Conservation (phyloP, 2,888 invertebrate genomes). For the Hoplodrina blanda region DNA sequence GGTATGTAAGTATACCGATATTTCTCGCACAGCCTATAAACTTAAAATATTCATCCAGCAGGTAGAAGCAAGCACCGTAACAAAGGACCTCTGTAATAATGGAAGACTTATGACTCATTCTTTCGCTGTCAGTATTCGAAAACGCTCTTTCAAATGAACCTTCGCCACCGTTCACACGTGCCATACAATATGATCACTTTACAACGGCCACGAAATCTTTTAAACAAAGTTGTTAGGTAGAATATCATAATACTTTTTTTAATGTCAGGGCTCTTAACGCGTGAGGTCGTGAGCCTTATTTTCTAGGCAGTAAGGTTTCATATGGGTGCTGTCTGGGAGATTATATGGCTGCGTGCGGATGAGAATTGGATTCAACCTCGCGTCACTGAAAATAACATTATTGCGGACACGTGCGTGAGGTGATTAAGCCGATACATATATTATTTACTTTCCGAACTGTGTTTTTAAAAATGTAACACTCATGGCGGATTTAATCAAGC, state of each 20-base stretch:
- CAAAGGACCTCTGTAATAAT: conserved; percentile 70
- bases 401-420: conserved; percentile 78
- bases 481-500: conserved; percentile 37
- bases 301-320: conserved; percentile 80
- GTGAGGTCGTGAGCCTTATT: conserved; percentile 69
- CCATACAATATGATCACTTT: conserved; percentile 63
- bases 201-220: conserved; percentile 61
- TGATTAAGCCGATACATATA: conserved; percentile 73
- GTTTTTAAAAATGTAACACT: conserved; percentile 50
- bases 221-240: conserved; percentile 52
- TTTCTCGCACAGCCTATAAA: conserved; percentile 31
- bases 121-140: conserved; percentile 69
- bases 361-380: conserved; percentile 81
- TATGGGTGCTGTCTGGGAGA: conserved; percentile 72
- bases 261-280: conserved; percentile 54
- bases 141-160: conserved; percentile 67
- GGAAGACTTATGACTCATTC: conserved; percentile 75
- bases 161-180: conserved; percentile 69
- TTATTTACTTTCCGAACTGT: conserved; percentile 65
- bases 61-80: conserved; percentile 71
- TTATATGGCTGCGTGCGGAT: conserved; percentile 85
- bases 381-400: conserved; percentile 85
- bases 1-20: not conserved
- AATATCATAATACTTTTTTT: conserved; percentile 45
- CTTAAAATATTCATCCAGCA: conserved; percentile 61